phyloP scores from a whole-genome alignment of 1,140 invertebrate species.

The Tetragnatha versicolor region DNA sequence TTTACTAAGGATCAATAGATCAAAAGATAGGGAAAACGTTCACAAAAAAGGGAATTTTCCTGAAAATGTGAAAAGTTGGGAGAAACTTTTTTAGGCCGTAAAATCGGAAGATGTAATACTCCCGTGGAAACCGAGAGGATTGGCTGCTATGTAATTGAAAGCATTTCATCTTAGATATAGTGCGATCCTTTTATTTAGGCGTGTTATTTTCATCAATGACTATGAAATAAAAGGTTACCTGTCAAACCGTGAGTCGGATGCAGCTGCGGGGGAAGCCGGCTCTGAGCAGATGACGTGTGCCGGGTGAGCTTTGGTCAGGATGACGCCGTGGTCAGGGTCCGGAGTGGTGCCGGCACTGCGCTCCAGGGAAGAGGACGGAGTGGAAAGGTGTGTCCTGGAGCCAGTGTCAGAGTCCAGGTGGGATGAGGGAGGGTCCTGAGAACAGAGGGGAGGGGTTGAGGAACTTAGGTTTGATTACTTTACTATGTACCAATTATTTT shows the following conservation, averaged over 20 bases:
- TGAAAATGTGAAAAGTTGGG: too few species aligned
- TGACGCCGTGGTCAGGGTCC: conserved; percentile 67
- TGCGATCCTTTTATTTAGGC: too few species aligned
- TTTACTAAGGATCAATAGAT: too few species aligned
- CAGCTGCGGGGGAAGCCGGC: conserved; percentile 70
- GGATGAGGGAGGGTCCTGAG: conserved; percentile 36
- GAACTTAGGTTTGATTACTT: too few species aligned
- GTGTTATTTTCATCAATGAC: too few species aligned
- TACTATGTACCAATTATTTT: neutral
- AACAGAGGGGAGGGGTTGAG: neutral
- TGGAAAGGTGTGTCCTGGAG: conserved; percentile 51
- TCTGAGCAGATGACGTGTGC: conserved; percentile 75
- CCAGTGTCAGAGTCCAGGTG: conserved; percentile 48
- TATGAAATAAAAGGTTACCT: conserved; percentile 27
- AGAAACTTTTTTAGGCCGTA: too few species aligned
- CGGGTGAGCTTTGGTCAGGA: conserved; percentile 75
- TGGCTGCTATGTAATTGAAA: too few species aligned
- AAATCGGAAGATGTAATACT: too few species aligned
- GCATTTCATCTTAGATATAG: too few species aligned
- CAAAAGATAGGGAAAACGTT: too few species aligned
- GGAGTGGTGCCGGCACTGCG: conserved; percentile 48
- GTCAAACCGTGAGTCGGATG: conserved; percentile 60
- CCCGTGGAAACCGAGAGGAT: too few species aligned
- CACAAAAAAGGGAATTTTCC: too few species aligned
- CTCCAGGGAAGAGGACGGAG: conserved; percentile 57